These are phyloP conservation scores for Microctenopoma lineatum DNA, from an alignment of 2,797 vertebrate genomes.

Conservation along the genomic window DNA sequence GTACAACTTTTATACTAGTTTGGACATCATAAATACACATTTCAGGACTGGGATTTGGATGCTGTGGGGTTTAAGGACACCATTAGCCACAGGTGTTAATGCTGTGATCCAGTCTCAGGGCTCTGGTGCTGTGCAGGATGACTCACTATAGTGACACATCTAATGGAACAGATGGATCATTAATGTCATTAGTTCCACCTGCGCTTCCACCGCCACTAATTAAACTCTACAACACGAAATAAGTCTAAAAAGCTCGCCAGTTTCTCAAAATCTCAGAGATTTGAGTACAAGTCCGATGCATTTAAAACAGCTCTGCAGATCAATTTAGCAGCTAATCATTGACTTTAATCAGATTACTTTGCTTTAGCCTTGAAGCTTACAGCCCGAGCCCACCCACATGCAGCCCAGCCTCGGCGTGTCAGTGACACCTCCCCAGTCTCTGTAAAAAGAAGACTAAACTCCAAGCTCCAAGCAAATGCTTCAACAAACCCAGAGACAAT, in stretches of 20 bases:
- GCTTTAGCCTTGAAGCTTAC: slow-evolving; percentile 37
- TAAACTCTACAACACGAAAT: background rate
- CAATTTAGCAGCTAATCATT: slow-evolving; percentile 45
- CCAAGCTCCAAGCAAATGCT: slow-evolving; percentile 33
- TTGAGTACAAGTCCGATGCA: background rate
- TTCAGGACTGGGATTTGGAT: background rate
- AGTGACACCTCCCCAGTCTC: slow-evolving; percentile 1
- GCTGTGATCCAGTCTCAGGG: background rate
- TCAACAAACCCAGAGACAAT: slow-evolving; percentile 31
- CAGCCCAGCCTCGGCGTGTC: background rate
- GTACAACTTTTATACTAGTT: background rate
- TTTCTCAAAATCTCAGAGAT: slow-evolving; percentile 1
- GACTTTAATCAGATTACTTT: slow-evolving; percentile 67
- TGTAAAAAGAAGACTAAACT: slow-evolving; percentile 27
- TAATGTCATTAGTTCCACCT: slow-evolving; percentile 43
- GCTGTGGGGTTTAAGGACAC: background rate
- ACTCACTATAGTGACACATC: slow-evolving; percentile 31
- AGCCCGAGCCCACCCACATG: slow-evolving; percentile 51
- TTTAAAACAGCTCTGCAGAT: slow-evolving; percentile 52
- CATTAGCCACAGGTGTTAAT: background rate
- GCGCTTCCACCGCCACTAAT: background rate
- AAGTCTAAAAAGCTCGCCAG: background rate
- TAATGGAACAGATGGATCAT: slow-evolving; percentile 33
- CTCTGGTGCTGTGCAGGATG: slow-evolving; percentile 12
- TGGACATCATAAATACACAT: background rate